These are phyloP conservation scores for Silurus meridionalis DNA, from an alignment of 2,113 vertebrate species.

Conservation along the genomic window DNA sequence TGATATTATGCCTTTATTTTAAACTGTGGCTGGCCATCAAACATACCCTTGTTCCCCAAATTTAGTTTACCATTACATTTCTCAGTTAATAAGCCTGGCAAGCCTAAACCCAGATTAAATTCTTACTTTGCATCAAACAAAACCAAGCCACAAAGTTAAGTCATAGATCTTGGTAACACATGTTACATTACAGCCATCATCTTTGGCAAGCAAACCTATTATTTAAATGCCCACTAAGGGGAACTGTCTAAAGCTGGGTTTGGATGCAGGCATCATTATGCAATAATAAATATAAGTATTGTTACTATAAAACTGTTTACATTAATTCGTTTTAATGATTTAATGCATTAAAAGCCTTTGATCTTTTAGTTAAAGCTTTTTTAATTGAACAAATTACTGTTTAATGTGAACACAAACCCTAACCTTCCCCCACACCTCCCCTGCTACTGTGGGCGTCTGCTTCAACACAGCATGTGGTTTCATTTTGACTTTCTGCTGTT, in stretches of 20 bases:
- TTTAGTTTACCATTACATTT: constrained; percentile 64
- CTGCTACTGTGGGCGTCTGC: constrained; percentile 51
- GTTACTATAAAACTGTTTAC: not conserved
- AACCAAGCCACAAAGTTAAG: constrained; percentile 64
- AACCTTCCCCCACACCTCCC: constrained; percentile 33
- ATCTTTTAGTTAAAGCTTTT: not conserved
- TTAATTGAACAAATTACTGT: not conserved
- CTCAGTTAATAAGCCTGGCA: constrained; percentile 61
- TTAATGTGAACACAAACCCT: not conserved
- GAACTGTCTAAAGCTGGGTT: constrained; percentile 56
- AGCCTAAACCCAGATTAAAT: constrained; percentile 64
- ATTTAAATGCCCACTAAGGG: constrained; percentile 58
- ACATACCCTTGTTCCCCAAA: constrained; percentile 65
- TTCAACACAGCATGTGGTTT: constrained; percentile 50
- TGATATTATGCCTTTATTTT: constrained; percentile 70
- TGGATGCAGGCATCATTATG: constrained; percentile 51
- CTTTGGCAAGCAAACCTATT: constrained; percentile 66
- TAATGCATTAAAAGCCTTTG: not conserved
- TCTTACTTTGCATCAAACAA: constrained; percentile 59
- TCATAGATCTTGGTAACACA: constrained; percentile 66
- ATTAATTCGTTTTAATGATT: not conserved
- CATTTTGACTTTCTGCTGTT: constrained; percentile 48
- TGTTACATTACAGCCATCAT: constrained; percentile 69
- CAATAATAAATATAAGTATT: constrained; percentile 25
- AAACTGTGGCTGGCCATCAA: constrained; percentile 67